A percentile compares a stretch with the other conserved stretches of the same genome.
phyloP scores from a whole-genome alignment of 2,113 vertebrate genomes.

The Prinia subflava region DNA sequence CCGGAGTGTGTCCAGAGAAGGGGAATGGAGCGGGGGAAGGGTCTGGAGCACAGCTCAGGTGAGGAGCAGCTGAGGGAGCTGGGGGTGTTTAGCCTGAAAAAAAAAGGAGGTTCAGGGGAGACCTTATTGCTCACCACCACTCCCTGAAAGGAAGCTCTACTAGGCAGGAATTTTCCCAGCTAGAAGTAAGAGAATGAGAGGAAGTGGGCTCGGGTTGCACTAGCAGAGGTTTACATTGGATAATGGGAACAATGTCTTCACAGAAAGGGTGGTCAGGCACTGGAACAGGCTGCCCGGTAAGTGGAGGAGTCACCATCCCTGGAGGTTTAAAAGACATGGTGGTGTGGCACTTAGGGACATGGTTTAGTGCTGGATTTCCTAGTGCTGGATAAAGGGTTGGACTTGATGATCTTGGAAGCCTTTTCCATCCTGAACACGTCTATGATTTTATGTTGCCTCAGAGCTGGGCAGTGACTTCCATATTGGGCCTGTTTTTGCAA shows the following conservation, averaged over 20 bases:
- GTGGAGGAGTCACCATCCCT: neutral
- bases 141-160: neutral
- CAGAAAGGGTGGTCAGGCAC: neutral
- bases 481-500: accelerated
- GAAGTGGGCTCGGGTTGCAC: neutral
- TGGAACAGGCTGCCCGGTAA: neutral
- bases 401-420: neutral
- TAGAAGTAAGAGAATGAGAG: neutral
- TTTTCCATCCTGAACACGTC: neutral
- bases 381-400: neutral
- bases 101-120: accelerated
- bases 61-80: neutral
- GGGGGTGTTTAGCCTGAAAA: accelerated
- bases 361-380: neutral
- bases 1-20: accelerated
- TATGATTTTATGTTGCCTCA: neutral
- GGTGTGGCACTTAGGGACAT: too few relatives aligned
- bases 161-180: neutral
- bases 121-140: too few relatives aligned
- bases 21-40: accelerated
- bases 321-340: neutral
- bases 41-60: neutral
- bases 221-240: neutral
- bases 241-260: neutral
- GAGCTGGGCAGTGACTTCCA: neutral